phyloP scores from a whole-genome alignment of 2,113 vertebrate genomes.

The Cryptoleucopteryx plumbea region DNA sequence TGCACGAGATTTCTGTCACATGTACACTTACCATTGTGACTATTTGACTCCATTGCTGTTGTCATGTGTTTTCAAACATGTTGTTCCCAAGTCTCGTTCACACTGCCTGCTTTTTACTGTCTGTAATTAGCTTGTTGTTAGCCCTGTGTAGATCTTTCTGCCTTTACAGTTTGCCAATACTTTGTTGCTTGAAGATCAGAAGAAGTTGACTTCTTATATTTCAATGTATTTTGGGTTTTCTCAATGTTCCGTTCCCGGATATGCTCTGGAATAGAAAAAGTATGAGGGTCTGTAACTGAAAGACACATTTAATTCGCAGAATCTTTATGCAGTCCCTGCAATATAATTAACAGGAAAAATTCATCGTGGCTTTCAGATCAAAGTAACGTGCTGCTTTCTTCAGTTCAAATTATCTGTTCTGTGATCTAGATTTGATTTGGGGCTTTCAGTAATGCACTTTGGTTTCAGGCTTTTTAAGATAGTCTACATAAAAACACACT shows the following conservation, averaged over 20 bases:
- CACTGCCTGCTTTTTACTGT: background rate
- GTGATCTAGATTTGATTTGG: background rate
- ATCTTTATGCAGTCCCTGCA: background rate
- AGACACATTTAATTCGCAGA: background rate
- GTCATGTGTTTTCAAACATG: background rate
- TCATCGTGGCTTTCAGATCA: background rate
- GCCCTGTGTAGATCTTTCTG: background rate
- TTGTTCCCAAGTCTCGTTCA: background rate
- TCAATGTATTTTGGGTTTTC: background rate
- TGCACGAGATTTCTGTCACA: background rate
- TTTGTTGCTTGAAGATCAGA: background rate
- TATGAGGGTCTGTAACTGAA: background rate
- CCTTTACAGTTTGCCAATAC: background rate
- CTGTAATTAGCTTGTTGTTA: background rate
- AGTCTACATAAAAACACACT: background rate
- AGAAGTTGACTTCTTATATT: background rate
- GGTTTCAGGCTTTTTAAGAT: background rate
- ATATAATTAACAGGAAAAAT: background rate
- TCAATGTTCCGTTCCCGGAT: background rate
- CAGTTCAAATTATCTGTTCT: background rate
- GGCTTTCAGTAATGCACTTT: background rate
- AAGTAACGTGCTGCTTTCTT: background rate
- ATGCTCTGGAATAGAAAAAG: background rate
- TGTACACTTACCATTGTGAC: background rate
- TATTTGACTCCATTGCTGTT: background rate